phyloP scores from a whole-genome alignment of 2,888 invertebrate genomes.

The Alloplasta piceator region DNA sequence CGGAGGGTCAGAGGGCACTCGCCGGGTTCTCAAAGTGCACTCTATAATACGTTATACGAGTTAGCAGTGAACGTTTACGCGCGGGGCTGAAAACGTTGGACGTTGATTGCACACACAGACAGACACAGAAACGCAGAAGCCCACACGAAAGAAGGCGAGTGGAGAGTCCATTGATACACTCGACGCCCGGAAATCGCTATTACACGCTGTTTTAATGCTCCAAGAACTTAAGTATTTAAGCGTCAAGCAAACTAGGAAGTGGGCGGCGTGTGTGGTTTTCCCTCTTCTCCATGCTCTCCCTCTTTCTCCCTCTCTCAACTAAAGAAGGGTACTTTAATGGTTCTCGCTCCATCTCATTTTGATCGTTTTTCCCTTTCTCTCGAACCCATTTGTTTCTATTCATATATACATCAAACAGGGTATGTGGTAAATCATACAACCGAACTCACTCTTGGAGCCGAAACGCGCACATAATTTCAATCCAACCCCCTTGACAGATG shows the following conservation, averaged over 20 bases:
- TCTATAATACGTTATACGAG: slow-evolving; percentile 30
- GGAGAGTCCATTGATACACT: slow-evolving; percentile 70
- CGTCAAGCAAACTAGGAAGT: slow-evolving; percentile 79
- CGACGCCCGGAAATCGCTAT: slow-evolving; percentile 79
- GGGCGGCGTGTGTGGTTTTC: slow-evolving; percentile 71
- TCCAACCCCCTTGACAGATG: slow-evolving; percentile 67
- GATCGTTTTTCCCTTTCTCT: slow-evolving; percentile 9
- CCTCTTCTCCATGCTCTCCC: no score
- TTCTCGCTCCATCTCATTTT: slow-evolving; percentile 53
- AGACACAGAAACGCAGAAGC: not conserved
- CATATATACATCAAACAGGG: slow-evolving; percentile 17
- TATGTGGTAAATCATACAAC: slow-evolving; percentile 41
- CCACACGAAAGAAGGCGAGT: slow-evolving; percentile 41
- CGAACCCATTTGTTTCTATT: slow-evolving; percentile 4
- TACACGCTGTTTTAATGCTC: slow-evolving; percentile 79
- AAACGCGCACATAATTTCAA: not conserved
- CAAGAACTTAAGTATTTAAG: slow-evolving; percentile 75
- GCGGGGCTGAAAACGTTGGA: slow-evolving; percentile 48
- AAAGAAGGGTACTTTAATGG: slow-evolving; percentile 63
- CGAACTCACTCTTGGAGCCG: slow-evolving; percentile 37
- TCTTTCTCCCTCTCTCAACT: not conserved
- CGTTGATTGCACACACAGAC: slow-evolving; percentile 38
- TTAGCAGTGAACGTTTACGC: slow-evolving; percentile 7
- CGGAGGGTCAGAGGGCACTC: slow-evolving; percentile 65
- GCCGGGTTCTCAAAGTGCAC: slow-evolving; percentile 60